Conservation (phyloP, 2,113 vertebrate species). For the Thalassoma bifasciatum region DNA sequence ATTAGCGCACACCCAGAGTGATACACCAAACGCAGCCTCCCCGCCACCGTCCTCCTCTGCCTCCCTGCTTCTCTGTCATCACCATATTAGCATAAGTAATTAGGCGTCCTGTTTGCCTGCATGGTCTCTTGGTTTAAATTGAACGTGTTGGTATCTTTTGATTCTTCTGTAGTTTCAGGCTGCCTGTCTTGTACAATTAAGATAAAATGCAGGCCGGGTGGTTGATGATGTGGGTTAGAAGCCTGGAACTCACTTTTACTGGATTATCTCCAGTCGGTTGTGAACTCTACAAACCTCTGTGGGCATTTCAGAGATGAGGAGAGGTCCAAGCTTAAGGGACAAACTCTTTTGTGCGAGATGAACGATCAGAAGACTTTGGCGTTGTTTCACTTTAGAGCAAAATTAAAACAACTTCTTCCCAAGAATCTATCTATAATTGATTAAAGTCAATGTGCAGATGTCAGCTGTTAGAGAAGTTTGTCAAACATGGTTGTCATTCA, state of each 20-base stretch:
- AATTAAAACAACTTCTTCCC: slow-evolving; percentile 43
- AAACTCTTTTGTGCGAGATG: slow-evolving; percentile 31
- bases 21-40: slow-evolving; percentile 61
- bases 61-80: slow-evolving; percentile 53
- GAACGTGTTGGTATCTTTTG: slow-evolving; percentile 78
- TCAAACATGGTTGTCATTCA: slow-evolving; percentile 11
- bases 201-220: slow-evolving; percentile 68
- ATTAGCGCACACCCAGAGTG: slow-evolving; percentile 77
- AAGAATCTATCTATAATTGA: slow-evolving; percentile 28
- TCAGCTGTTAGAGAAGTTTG: slow-evolving; percentile 8
- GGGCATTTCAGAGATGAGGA: slow-evolving; percentile 56
- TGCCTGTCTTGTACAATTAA: slow-evolving; percentile 82
- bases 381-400: slow-evolving; percentile 65
- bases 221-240: slow-evolving; percentile 48
- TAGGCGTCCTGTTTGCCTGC: slow-evolving; percentile 75
- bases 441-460: slow-evolving; percentile 12
- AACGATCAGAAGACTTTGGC: slow-evolving; percentile 44
- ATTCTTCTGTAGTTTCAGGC: slow-evolving; percentile 78
- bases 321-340: slow-evolving; percentile 41
- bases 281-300: slow-evolving; percentile 68
- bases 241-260: slow-evolving; percentile 57
- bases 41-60: slow-evolving; percentile 35
- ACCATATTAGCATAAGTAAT: slow-evolving; percentile 83
- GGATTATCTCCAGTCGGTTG: slow-evolving; percentile 64
- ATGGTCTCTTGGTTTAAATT: slow-evolving; percentile 74